Evolutionary conservation across 2,797 vertebrate species (phyloP), one percentile per base, ranked within the genome.

Genomic region (Acrossocheilus wenchowensis): DNA sequence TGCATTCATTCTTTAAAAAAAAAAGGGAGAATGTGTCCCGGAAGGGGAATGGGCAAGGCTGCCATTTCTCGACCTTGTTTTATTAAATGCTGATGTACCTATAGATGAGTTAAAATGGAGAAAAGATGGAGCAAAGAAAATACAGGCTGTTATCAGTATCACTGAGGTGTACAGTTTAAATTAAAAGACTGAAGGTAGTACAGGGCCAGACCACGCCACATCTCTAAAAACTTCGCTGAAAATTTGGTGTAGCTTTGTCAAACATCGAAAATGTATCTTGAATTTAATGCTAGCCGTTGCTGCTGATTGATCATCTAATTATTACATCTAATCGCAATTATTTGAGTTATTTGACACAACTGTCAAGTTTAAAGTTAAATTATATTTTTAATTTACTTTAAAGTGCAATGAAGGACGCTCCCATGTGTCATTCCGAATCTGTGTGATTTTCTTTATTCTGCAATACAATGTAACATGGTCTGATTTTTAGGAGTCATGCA

Each of bases 321-420:
- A 60, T 48, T 15, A 5, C 1, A 48, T 48, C 48, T 48, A 48
- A 48, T 48, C 4, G 14, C 6, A n/a, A 2, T 73, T 73, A 4
- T n/a, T 72, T 0, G 0, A 7, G 2, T n/a, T 72, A 43, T 45
- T 1, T 7, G 0, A 15, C 3, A n/a, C n/a, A 48, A 73, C 8
- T 48, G 6, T 15, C 23, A 26, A 72, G 2, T 45, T n/a, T 73
- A 73, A 48, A n/a, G 15, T 50, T n/a, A 1, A 45, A 73, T 45
- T 4, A 8, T 12, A 17, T 48, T 2, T 74, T 9, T 48, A 19
- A 72, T 72, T 43, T 60, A 60, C 11, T 72, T 34, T 72, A n/a
- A 41, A 43, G 39, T 43, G 36, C 4, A 41, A 10, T 4, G 9
- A 71, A 71, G 1, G 19, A 69, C 19, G 2, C 21, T 57, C 52